Conservation (phyloP, 2,888 invertebrate species). For the Eupithecia insigniata region DNA sequence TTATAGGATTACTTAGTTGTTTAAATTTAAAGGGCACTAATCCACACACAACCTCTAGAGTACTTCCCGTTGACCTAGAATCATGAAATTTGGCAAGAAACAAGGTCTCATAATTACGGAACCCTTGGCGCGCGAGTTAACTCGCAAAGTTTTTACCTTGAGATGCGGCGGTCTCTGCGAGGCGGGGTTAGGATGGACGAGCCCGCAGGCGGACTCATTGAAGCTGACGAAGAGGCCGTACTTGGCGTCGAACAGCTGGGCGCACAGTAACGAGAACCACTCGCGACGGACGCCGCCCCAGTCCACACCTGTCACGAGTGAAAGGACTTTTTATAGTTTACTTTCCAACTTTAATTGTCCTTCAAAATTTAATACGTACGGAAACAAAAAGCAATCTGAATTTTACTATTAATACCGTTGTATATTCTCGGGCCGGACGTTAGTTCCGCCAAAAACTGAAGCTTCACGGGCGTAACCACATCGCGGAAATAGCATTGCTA, state of each 20-base stretch:
- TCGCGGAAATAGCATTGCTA: too few species aligned
- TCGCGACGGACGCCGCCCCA: conserved; percentile 97
- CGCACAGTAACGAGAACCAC: conserved; percentile 97
- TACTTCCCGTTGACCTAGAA: too few species aligned
- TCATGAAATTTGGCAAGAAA: too few species aligned
- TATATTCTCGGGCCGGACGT: neutral
- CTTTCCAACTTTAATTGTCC: neutral
- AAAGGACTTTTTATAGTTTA: neutral
- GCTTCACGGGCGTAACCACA: too few species aligned
- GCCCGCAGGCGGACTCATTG: conserved; percentile 92
- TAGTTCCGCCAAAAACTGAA: neutral
- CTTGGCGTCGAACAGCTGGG: conserved; percentile 92
- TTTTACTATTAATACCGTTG: neutral
- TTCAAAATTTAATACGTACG: neutral
- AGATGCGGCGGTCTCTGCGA: conserved; percentile 89
- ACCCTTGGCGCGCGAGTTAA: too few species aligned
- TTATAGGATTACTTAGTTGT: too few species aligned
- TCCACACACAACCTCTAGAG: too few species aligned
- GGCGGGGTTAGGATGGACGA: conserved; percentile 94
- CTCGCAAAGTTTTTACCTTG: too few species aligned
- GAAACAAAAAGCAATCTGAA: neutral
- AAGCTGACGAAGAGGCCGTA: conserved; percentile 93
- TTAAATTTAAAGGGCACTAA: too few species aligned
- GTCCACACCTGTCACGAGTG: conserved; percentile 89
- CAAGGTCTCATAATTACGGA: too few species aligned